Base-by-base conservation (phyloP, 1,140 invertebrate genomes). In the Calycopis cecrops region DNA sequence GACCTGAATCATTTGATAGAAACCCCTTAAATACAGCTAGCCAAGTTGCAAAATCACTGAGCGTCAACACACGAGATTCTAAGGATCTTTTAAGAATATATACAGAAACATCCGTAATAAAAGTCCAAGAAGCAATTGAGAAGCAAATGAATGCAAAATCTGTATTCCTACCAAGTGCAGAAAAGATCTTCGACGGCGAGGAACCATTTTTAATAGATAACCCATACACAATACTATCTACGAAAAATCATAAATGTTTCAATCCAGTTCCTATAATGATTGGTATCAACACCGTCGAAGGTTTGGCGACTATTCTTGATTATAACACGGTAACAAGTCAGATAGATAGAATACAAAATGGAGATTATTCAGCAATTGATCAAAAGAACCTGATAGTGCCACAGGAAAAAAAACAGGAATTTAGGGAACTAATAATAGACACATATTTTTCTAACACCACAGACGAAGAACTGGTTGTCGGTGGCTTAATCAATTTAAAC, bases 191-290 rank as follows among this genome's bases (percentile, higher is more conserved):
- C 16, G 73, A 88, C 3, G 74, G 73, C 17, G 84, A 82, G 54
- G 82, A 87, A 57, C 73, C 89, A 9, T 89, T 91, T 58, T 47
- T 90, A 28, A 79, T 70, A 0, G 83, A 89, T 56, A 73, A 78
- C 12, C 89, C 88, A 1, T 77, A 76, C n/a, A 80, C 88, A 53
- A 82, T 89, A 1, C 57, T 90, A 1, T 54, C 70, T 10, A 75
- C 71, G 4, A 73, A 60, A 6, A 51, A 60, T 28, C 21, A 28
- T 1, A 64, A 52, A 21, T 59, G 40, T 1, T 77, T 71, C 17
- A 76, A 87, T 42, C 74, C 87, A 8, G 88, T 89, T 7, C 89
- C 89, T 0, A 65, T 86, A 6, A 78, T 90, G 9, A 75, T 88
- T 28, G 88, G 89, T n/a, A 62, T 88, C 4, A 88, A 78, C 21